Evolutionary conservation across 2,113 vertebrate genomes (phyloP).

Genomic region (Misgurnus anguillicaudatus): DNA sequence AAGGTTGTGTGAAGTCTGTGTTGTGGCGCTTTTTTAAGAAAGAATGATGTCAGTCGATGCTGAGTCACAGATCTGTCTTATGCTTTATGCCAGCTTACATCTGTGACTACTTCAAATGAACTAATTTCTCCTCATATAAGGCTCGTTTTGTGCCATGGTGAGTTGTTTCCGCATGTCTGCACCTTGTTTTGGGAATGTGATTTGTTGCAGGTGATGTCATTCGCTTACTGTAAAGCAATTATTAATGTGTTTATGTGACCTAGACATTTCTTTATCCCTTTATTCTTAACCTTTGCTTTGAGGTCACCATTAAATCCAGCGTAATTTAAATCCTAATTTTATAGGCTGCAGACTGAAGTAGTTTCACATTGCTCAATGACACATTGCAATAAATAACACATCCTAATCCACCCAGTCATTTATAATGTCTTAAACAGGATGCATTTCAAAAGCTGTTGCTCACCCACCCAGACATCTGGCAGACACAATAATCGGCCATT

Average conservation of each 20-base stretch:
- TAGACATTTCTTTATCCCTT: too few species aligned
- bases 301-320: too few species aligned
- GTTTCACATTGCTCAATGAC: background rate
- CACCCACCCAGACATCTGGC: too few species aligned
- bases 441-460: too few species aligned
- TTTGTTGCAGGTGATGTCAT: background rate
- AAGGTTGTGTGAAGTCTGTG: slow-evolving; percentile 13
- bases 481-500: too few species aligned
- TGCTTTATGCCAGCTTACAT: slow-evolving; percentile 27
- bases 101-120: background rate
- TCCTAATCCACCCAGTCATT: background rate
- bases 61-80: slow-evolving; percentile 57
- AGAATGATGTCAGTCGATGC: slow-evolving; percentile 51
- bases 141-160: too few species aligned
- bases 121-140: background rate
- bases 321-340: background rate
- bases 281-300: background rate
- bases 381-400: background rate
- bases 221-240: too few species aligned
- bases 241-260: too few species aligned
- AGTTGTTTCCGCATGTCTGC: too few species aligned
- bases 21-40: slow-evolving; percentile 44
- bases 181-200: background rate
- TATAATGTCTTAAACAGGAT: too few species aligned
- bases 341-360: background rate